Percentiles rank a stretch among this genome's conserved stretches.
Evolutionary conservation across 2,797 vertebrate species (phyloP).

Genomic region (Diglossa cyanea): DNA sequence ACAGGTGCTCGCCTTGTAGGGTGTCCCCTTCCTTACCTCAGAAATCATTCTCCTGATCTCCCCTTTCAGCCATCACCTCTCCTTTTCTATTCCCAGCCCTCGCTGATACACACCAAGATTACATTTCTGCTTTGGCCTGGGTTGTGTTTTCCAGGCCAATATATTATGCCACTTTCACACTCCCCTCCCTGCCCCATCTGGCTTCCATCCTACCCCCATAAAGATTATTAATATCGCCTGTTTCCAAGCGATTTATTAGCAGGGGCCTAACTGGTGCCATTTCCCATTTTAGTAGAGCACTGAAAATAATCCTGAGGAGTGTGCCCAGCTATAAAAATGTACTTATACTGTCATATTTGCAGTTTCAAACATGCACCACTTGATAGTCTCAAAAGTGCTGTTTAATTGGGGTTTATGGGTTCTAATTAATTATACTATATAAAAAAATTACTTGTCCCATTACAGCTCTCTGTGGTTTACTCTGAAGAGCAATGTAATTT

Average conservation of each 20-base stretch:
- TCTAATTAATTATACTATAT: conserved; percentile 70
- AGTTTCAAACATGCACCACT: conserved; percentile 64
- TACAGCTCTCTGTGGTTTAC: conserved; percentile 66
- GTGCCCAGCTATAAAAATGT: conserved; percentile 69
- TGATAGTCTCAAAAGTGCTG: conserved; percentile 74
- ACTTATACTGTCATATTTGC: conserved; percentile 70
- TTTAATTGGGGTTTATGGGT: conserved; percentile 74
- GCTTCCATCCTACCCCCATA: conserved; percentile 59
- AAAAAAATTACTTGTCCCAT: conserved; percentile 67
- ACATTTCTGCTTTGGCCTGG: conserved; percentile 35
- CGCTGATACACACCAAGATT: neutral
- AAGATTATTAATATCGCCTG: conserved; percentile 68
- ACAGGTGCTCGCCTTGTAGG: neutral
- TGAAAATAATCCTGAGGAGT: conserved; percentile 68
- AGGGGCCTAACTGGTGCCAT: conserved; percentile 65
- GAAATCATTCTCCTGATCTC: neutral
- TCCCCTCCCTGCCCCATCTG: conserved; percentile 44
- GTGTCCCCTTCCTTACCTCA: neutral
- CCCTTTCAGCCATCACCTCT: neutral
- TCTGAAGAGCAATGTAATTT: conserved; percentile 63
- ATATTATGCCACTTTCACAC: conserved; percentile 38
- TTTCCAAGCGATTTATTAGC: conserved; percentile 62
- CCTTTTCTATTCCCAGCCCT: neutral
- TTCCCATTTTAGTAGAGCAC: conserved; percentile 63
- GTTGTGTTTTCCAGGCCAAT: conserved; percentile 43